Conservation (phyloP, 2,113 vertebrate genomes). For the Oryzias curvinotus region DNA sequence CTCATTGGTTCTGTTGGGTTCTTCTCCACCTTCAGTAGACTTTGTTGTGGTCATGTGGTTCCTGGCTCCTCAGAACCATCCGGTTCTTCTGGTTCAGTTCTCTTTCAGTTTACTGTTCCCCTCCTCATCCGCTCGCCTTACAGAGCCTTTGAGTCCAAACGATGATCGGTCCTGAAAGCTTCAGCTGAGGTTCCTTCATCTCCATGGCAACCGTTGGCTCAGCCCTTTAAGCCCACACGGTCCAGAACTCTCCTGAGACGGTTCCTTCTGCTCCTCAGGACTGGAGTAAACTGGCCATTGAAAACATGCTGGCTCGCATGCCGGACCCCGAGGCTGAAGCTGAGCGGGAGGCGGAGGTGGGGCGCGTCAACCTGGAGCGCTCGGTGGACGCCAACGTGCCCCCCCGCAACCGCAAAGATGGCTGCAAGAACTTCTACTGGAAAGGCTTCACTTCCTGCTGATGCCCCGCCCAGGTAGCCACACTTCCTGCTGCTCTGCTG, state of each 20-base stretch:
- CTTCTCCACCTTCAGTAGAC: too few relatives aligned
- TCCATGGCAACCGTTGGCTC: not conserved
- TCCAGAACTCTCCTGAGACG: not conserved
- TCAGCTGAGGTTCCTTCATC: too few relatives aligned
- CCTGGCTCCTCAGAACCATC: too few relatives aligned
- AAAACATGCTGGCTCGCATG: conserved; percentile 74
- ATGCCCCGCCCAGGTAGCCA: conserved; percentile 24
- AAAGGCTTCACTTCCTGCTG: conserved; percentile 80
- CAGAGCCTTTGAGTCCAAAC: too few relatives aligned
- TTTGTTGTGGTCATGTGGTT: too few relatives aligned
- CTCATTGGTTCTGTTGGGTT: too few relatives aligned
- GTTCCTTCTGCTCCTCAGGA: conserved; percentile 53
- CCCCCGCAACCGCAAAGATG: conserved; percentile 75
- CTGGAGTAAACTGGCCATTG: conserved; percentile 71
- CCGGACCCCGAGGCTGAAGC: conserved; percentile 59
- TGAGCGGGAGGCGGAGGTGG: conserved; percentile 74
- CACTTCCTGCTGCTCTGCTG: not conserved
- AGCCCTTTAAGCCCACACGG: not conserved
- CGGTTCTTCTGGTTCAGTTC: too few relatives aligned
- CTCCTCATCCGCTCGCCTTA: too few relatives aligned
- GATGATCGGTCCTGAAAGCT: not conserved
- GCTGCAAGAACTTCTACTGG: conserved; percentile 85
- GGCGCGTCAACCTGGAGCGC: conserved; percentile 65
- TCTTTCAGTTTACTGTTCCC: too few relatives aligned
- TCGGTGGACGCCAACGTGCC: conserved; percentile 64